Evolutionary conservation across 1,140 invertebrate genomes (phyloP), one percentile per base, ranked within the genome.

Genomic region (Latrodectus geometricus): DNA sequence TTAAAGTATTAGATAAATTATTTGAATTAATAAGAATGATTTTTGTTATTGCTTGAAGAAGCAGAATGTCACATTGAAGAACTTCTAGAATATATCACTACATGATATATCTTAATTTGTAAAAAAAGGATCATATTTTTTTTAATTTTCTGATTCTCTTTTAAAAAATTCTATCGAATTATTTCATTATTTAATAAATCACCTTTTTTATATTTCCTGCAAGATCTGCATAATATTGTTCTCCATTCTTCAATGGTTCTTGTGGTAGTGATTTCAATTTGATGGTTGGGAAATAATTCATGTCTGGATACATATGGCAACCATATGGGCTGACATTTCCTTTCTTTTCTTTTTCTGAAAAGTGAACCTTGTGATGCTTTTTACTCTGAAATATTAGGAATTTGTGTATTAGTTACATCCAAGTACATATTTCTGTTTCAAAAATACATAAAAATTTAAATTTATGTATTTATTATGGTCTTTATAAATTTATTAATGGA

Each of bases 201-300:
- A 93, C 93, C 92, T 98, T 98, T 88, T 96, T 94, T 79, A 99
- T 97, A 90, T 98, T 98, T 5, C 97, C 97, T n/a, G 96, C 97
- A 79, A 99, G 92, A 91, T 99, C 97, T 78, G 98, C 92, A 91
- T 95, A 99, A 91, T 98, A 98, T 90, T 98, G 97, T 90, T 98
- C 96, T 20, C 97, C 97, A 88, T 95, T 94, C 88, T 94, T 94
- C 0, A 98, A 91, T 0, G 96, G 96, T 90, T 97, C 96, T 89
- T 95, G 93, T 65, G 96, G 96, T 84, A 97, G 91, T 12, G 95
- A 95, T 90, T 96, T 95, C 81, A 97, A 90, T 88, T 95, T 95
- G 70, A 96, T 95, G 88, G 95, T 94, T 70, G 97, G 95, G 92
- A 98, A 95, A 82, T 95, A 94, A 90, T 94, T 94, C 3, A 94